Conservation (phyloP, 2,797 vertebrate genomes). For the Sebastes hubbsi region DNA sequence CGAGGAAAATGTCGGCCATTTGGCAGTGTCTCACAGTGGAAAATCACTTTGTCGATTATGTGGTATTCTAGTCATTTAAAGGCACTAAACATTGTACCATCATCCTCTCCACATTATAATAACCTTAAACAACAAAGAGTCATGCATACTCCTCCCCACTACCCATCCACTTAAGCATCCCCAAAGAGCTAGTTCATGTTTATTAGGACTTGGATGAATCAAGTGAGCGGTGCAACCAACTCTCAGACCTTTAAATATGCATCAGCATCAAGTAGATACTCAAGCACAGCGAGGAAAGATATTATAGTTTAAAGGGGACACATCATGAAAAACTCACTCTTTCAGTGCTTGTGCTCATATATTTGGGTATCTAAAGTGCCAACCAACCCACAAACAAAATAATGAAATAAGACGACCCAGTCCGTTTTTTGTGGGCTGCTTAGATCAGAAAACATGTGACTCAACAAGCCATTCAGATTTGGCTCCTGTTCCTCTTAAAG, state of each 20-base stretch:
- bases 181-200: neutral
- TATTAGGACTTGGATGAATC: neutral
- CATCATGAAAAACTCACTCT: too few relatives aligned
- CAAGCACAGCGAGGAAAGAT: neutral
- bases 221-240: neutral
- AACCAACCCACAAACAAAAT: too few relatives aligned
- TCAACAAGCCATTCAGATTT: too few relatives aligned
- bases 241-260: slow-evolving; percentile 20
- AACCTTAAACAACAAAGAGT: neutral
- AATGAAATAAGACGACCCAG: too few relatives aligned
- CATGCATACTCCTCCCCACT: neutral
- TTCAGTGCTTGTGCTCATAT: too few relatives aligned
- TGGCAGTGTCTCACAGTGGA: too few relatives aligned
- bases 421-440: too few relatives aligned
- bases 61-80: neutral
- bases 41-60: neutral
- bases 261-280: slow-evolving; percentile 14
- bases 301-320: too few relatives aligned
- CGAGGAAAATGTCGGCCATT: too few relatives aligned
- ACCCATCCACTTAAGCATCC: neutral
- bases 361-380: too few relatives aligned
- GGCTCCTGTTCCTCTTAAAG: neutral
- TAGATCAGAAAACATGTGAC: too few relatives aligned
- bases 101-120: neutral
- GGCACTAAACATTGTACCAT: neutral